Evolutionary conservation across 2,888 invertebrate species (phyloP), one percentile per base, ranked within the genome.

Genomic region (Brenthis ino): DNA sequence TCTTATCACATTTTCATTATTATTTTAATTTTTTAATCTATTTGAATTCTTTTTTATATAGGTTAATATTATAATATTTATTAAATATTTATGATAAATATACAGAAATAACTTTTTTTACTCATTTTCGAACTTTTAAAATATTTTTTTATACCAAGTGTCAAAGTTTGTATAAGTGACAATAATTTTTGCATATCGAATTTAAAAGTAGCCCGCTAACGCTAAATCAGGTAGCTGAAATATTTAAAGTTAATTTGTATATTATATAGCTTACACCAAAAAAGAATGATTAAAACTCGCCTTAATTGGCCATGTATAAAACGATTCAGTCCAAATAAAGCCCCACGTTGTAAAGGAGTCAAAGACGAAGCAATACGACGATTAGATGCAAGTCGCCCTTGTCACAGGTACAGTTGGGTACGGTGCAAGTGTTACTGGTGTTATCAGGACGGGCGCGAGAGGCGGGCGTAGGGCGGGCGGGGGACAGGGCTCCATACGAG

Each of bases 401-500:
- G 28, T 28, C 28, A 72, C 74, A 79, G 75, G 77, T 77, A 79
- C 57, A 68, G 74, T 65, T 66, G 69, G 74, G 69, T 65, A 75
- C n/a, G 51, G n/a, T n/a, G 3, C 37, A 43, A 43, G 11, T 43
- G 37, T 11, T 11, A 1, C 51, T n/a, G 71, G 4, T 71, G 78
- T 77, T 77, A 77, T 78, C 76, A 77, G 73, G 76, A 75, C 66
- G 72, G 77, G 74, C 63, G 76, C 70, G 73, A 72, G 72, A 75
- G 73, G 77, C 75, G 76, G 76, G 70, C 71, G 72, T 73, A 65
- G 74, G 69, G 57, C 72, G 72, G 67, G 73, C 67, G 76, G 72
- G 75, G 68, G 73, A 54, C 69, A 75, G 72, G 76, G 77, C 76
- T 79, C 77, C 78, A 78, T 77, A 76, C 79, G 78, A 79, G 77